Evolutionary conservation across 1,140 invertebrate species (phyloP), one percentile per base, ranked within the genome.

Genomic region (Drosophila repleta): DNA sequence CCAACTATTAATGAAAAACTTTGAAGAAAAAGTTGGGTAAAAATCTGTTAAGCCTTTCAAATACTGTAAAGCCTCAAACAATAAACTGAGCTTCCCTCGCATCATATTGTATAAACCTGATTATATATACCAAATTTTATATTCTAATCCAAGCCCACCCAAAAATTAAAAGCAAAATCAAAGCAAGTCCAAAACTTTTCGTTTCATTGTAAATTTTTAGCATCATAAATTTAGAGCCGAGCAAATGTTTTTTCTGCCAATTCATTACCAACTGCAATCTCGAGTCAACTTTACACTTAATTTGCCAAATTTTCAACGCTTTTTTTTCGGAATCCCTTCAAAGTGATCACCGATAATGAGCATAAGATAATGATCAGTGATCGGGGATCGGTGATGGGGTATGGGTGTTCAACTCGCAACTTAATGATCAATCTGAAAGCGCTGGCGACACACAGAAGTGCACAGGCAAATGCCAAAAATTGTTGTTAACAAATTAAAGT

Each of bases 401-500:
- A 29, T 29, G 6, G 17, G 17, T 46, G 43, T 43, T 57, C 55
- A 26, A 39, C 20, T 52, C 17, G 29, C 51, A 18, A 32, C 51
- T 20, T 18, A 35, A 46, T 52, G 66, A 67, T 51, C 55, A 29
- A 46, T 32, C 67, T 26, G 13, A 35, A 51, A 65, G 41, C 51
- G 73, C 76, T 70, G 66, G 67, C 67, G 71, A 79, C 72, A 79
- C 76, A 63, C 73, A 73, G 79, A 69, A 81, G 65, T 65, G 61
- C 69, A 76, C 61, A 67, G 64, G 61, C 55, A 45, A 79, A 66
- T 76, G 55, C 69, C 55, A 66, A 64, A 79, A 35, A 88, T 62
- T 76, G 73, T 83, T 87, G 79, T 87, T 87, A 87, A 88, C 83
- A 87, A 87, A 87, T 87, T 87, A 87, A 79, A 83, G 83, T 87